A percentile compares a stretch with the other conserved stretches of the same genome.
Conservation (phyloP, 2,888 invertebrate genomes). For the Caenorhabditis plicata region DNA sequence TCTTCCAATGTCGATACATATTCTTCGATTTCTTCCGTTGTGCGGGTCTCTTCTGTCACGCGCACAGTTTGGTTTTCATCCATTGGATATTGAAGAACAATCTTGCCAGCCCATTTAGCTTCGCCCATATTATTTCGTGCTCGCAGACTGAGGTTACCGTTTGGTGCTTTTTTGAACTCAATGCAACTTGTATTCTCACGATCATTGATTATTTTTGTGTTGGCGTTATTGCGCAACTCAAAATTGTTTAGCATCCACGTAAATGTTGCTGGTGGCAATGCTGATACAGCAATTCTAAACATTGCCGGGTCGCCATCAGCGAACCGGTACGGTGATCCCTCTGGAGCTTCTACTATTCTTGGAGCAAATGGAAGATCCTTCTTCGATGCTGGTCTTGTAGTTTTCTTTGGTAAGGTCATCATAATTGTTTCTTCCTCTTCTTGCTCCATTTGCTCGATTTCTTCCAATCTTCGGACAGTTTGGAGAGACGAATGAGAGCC, state of each 20-base stretch:
- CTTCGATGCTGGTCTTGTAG: constrained; percentile 3
- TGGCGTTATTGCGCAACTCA: constrained; percentile 40
- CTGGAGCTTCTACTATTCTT: constrained; percentile 43
- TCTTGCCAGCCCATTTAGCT: constrained; percentile 47
- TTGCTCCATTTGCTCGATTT: constrained; percentile 18
- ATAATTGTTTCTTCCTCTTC: constrained; percentile 13
- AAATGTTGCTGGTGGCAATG: constrained; percentile 58
- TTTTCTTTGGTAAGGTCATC: constrained; percentile 14
- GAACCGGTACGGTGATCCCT: constrained; percentile 29
- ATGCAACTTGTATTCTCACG: constrained; percentile 43
- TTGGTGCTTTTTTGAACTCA: constrained; percentile 37
- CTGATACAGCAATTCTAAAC: constrained; percentile 46
- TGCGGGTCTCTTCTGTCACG: constrained; percentile 1
- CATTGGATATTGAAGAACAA: constrained; percentile 53
- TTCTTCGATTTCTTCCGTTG: constrained; percentile 15
- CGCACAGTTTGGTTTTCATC: too few relatives aligned
- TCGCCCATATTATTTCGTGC: constrained; percentile 55
- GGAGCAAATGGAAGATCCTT: constrained; percentile 33
- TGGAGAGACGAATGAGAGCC: constrained; percentile 37
- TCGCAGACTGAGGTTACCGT: constrained; percentile 52
- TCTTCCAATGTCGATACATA: constrained; percentile 18
- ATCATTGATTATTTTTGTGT: constrained; percentile 29
- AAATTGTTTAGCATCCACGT: constrained; percentile 62
- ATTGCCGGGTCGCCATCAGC: constrained; percentile 36
- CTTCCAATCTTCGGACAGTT: constrained; percentile 36